phyloP scores from a whole-genome alignment of 2,888 invertebrate species.

The Pegoplata infirma region DNA sequence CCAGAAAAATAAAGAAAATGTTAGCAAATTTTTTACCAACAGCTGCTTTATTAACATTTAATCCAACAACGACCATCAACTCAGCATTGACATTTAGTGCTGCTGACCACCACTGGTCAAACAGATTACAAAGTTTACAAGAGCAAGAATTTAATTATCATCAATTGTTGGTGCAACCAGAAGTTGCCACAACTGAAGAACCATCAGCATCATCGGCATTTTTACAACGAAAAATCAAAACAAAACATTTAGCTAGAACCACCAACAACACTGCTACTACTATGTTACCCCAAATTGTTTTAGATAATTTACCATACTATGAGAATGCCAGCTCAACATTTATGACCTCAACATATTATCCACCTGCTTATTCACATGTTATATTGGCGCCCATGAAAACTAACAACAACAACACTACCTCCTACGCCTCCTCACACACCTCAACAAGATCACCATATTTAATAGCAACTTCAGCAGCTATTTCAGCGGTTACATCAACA shows the following conservation, averaged over 20 bases:
- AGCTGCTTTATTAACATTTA: conserved; percentile 26
- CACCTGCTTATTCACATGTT: conserved; percentile 74
- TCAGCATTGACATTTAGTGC: neutral
- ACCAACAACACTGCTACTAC: too few species aligned
- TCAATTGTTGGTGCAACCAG: conserved; percentile 12
- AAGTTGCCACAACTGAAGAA: neutral
- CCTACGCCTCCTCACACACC: neutral
- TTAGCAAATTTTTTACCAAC: conserved; percentile 36
- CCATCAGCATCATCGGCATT: too few species aligned
- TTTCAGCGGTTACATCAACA: conserved; percentile 64
- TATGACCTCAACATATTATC: conserved; percentile 62
- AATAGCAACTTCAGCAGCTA: conserved; percentile 29
- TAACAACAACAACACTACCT: conserved; percentile 27
- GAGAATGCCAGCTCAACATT: conserved; percentile 22
- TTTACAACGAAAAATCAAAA: too few species aligned
- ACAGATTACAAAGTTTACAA: conserved; percentile 1
- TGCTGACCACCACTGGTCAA: neutral
- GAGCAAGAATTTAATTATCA: conserved; percentile 21
- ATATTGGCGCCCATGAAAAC: conserved; percentile 72
- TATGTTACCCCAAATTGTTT: conserved; percentile 28
- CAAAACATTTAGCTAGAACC: too few species aligned
- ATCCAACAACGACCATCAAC: too few species aligned
- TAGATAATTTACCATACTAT: conserved; percentile 36
- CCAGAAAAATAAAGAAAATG: conserved; percentile 8
- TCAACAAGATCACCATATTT: conserved; percentile 16